Base-by-base conservation (phyloP, 2,888 invertebrate genomes). In the Athrips mouffetella region DNA sequence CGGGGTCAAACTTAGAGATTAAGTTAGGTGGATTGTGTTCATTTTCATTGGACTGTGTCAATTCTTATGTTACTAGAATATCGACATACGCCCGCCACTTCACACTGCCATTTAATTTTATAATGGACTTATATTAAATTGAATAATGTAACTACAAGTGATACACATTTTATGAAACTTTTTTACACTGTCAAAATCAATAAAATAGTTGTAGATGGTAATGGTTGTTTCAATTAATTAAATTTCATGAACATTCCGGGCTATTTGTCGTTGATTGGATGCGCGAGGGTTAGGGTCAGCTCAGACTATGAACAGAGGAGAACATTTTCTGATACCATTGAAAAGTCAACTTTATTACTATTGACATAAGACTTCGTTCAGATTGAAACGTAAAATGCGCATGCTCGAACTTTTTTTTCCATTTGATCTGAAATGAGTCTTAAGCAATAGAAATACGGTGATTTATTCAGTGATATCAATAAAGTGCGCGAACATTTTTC, bases 1-100 rank as follows among this genome's bases (percentile, higher is more conserved):
- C 70, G 53, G 62, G 67, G 67, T 65, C 52, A 45, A 41, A 25
- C 33, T 47, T 50, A 40, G 30, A 48, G 42, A 31, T 13, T 47
- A 44, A 49, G 57, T 59, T 63, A 53, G 54, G 67, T 65, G 70
- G 82, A 81, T 78, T 82, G 73, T 80, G 78, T 82, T 83, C 73
- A 73, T 78, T 81, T 69, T 64, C 76, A 84, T 72, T 82, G 87
- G 91, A 91, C 90, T 91, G 90, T 89, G 91, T 91, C 91, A 89
- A 89, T 91, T 91, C 91, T 91, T 89, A 82, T 89, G 74, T 79
- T 87, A 82, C 89, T 90, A 91, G 91, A 91, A 90, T 91, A 76
- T 89, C 80, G 87, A 90, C 90, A 91, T 90, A 88, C 74, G 88
- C 76, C 87, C 86, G 74, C 80, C 83, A 80, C 80, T 63, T 76